Evolutionary conservation across 2,113 vertebrate genomes (phyloP).

Genomic region (Psittacula cyanocephala): DNA sequence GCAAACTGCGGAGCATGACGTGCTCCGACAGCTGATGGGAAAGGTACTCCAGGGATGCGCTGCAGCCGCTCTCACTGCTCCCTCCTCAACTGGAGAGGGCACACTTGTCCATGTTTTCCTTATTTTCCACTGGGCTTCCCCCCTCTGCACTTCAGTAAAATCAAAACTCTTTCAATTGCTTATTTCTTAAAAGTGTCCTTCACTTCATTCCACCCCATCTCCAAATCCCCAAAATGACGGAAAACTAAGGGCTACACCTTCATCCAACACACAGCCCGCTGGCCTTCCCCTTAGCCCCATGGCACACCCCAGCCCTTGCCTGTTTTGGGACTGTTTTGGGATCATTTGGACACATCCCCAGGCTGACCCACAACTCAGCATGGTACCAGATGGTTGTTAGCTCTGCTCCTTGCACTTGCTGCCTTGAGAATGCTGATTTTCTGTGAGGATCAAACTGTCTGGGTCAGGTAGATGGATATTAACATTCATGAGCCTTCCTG

Average conservation of each 20-base stretch:
- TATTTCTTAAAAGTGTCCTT: neutral
- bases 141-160: neutral
- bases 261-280: fast-evolving
- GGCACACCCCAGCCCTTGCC: neutral
- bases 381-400: neutral
- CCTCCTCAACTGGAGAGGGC: conserved; percentile 39
- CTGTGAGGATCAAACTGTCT: neutral
- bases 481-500: conserved; percentile 8
- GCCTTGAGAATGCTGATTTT: neutral
- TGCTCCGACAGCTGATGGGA: neutral
- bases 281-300: neutral
- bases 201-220: neutral
- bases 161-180: neutral
- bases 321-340: neutral
- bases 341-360: neutral
- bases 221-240: neutral
- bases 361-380: neutral
- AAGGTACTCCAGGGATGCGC: neutral
- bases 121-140: neutral
- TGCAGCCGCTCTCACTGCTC: neutral
- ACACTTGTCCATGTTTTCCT: conserved; percentile 9
- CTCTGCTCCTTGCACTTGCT: neutral
- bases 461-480: neutral
- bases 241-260: neutral
- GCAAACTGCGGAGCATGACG: neutral